Base-by-base conservation (phyloP, 2,797 vertebrate species). In the Linurgus olivaceus region DNA sequence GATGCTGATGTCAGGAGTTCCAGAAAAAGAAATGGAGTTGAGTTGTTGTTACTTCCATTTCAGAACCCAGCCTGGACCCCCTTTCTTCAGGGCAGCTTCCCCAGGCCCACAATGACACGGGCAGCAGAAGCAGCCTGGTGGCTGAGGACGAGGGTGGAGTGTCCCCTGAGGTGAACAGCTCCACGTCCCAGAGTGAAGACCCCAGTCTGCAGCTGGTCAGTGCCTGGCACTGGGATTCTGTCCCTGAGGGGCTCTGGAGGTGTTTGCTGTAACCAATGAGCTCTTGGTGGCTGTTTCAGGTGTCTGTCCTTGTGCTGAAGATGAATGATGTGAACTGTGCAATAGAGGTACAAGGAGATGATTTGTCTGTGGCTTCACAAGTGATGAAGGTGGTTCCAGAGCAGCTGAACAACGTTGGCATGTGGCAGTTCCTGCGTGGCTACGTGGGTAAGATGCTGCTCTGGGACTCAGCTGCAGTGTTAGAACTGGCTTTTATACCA, bases 131-230 rank as follows among this genome's bases (percentile, higher is more conserved):
- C 59, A 99, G 98, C 93, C 98, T 98, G 38, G 95, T 96, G 44
- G 98, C 97, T 28, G 98, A 98, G 44, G 93, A 93, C 0, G 96
- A 96, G 38, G 98, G 97, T 24, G 98, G 96, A 26, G 98, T 93
- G 3, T 98, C 98, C 40, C 98, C 98, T 17, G 99, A 99, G 68
- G 98, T 98, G 86, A 98, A 98, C 97, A 99, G 99, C 97, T 99
- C 98, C 3, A 96, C 98, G 21, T 99, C 99, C 21, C 98, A 98
- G 83, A 99, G 98, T 33, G 98, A 99, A 74, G 98, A 99, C 62
- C 80, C 98, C 17, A 95, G 90, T 59, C 96, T 98, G 74, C 98
- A 99, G 85, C 97, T 92, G 98, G 99, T 99, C 92, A 97, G 98
- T 63, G 66, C 93, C 80, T 91, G 55, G 85, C 88, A 12, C 79